These are phyloP conservation scores for Chinchilla lanigera DNA, from an alignment of 2,113 vertebrate genomes.

Conservation along the genomic window DNA sequence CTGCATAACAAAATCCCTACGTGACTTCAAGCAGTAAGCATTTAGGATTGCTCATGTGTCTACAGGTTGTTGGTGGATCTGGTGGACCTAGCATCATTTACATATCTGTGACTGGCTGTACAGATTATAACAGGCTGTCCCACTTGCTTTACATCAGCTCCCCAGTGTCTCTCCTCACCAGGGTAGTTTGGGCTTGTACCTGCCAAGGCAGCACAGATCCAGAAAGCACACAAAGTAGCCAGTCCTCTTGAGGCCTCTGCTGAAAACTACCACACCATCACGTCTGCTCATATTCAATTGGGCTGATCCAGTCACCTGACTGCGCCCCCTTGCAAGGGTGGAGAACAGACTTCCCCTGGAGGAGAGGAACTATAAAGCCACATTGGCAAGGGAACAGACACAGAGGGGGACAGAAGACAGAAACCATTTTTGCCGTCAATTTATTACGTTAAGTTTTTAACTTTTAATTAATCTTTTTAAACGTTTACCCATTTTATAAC, in stretches of 20 bases:
- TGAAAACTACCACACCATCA: accelerated
- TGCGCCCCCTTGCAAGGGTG: too few species aligned
- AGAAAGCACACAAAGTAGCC: neutral
- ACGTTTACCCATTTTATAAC: neutral
- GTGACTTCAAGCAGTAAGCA: neutral
- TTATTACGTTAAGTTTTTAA: neutral
- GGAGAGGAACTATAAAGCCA: neutral
- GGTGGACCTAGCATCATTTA: accelerated
- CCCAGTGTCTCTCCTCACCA: accelerated
- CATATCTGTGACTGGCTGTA: accelerated
- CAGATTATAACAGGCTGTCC: accelerated
- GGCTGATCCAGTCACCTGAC: neutral
- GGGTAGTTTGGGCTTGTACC: neutral
- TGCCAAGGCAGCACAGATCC: accelerated
- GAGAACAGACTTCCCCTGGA: neutral
- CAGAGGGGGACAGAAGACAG: neutral
- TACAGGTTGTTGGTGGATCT: neutral
- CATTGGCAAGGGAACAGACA: accelerated
- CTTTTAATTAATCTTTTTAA: neutral
- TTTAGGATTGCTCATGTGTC: accelerated
- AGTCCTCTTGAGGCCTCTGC: too few species aligned
- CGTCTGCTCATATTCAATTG: neutral
- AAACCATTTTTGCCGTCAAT: neutral
- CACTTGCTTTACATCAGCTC: accelerated
- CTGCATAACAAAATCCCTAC: neutral